phyloP scores from a whole-genome alignment of 2,797 vertebrate genomes.

The Fistularia commersonii region DNA sequence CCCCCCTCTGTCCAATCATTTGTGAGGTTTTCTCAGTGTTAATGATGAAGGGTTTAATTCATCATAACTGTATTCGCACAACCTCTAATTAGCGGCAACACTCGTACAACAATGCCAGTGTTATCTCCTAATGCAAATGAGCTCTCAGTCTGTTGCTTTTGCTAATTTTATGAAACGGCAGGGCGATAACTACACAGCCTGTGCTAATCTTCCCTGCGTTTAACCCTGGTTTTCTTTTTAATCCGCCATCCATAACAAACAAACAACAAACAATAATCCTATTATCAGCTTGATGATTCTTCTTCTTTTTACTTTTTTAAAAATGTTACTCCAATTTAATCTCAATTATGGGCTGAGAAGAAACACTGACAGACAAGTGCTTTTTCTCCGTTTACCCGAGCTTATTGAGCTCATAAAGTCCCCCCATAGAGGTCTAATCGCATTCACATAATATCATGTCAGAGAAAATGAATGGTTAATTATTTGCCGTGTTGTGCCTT shows the following conservation, averaged over 20 bases:
- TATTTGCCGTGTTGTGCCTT: conserved; percentile 37
- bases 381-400: conserved; percentile 40
- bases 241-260: conserved; percentile 76
- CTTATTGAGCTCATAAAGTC: conserved; percentile 39
- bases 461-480: conserved; percentile 39
- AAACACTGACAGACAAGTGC: conserved; percentile 43
- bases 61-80: conserved; percentile 78
- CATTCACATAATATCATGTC: conserved; percentile 37
- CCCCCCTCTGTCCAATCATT: conserved; percentile 66
- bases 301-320: conserved; percentile 56
- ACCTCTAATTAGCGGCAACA: conserved; percentile 79
- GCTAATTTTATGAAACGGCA: conserved; percentile 74
- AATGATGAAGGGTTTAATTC: conserved; percentile 80
- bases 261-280: conserved; percentile 79
- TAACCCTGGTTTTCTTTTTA: conserved; percentile 75
- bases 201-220: conserved; percentile 72
- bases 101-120: conserved; percentile 77
- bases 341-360: conserved; percentile 57
- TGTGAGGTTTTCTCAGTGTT: conserved; percentile 73
- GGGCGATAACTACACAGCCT: conserved; percentile 71
- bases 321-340: conserved; percentile 61
- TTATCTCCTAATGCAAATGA: conserved; percentile 79
- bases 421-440: conserved; percentile 44
- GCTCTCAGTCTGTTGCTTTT: conserved; percentile 75
- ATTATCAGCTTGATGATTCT: conserved; percentile 71